These are phyloP conservation scores for Caenorhabditis drosophilae DNA, from an alignment of 2,888 invertebrate species.

Conservation along the genomic window DNA sequence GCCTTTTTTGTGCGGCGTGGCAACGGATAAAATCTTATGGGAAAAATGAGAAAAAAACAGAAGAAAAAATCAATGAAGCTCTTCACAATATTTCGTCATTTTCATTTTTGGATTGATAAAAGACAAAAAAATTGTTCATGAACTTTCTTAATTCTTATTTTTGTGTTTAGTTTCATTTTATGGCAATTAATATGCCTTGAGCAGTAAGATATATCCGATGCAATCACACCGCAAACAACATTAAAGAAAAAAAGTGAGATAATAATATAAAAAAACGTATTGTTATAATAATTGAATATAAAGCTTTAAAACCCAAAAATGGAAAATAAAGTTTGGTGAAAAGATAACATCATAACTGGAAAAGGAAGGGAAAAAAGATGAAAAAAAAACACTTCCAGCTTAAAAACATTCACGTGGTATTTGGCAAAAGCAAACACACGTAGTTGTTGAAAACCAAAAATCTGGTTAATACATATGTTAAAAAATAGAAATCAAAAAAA, in stretches of 20 bases:
- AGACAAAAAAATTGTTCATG: too few species aligned
- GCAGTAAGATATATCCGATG: slow-evolving; percentile 27
- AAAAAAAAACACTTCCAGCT: too few species aligned
- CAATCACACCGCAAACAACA: slow-evolving; percentile 25
- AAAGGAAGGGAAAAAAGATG: too few species aligned
- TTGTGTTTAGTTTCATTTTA: slow-evolving; percentile 5
- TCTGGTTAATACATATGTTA: too few species aligned
- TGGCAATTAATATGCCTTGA: slow-evolving; percentile 28
- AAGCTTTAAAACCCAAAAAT: background rate
- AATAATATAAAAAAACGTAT: background rate
- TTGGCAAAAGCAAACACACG: too few species aligned
- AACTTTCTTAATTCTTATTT: too few species aligned
- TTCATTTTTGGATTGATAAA: too few species aligned
- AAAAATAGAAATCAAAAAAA: too few species aligned
- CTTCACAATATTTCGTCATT: background rate
- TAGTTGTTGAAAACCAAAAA: too few species aligned
- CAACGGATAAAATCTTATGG: slow-evolving; percentile 21
- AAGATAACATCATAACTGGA: too few species aligned
- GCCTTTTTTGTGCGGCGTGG: slow-evolving; percentile 24
- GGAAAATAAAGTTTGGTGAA: too few species aligned
- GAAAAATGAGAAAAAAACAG: background rate
- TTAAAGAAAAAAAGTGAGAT: background rate
- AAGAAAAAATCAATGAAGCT: background rate
- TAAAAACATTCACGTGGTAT: too few species aligned
- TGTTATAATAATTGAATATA: background rate